Conservation (phyloP, 2,797 vertebrate genomes). For the Anguilla megastoma region DNA sequence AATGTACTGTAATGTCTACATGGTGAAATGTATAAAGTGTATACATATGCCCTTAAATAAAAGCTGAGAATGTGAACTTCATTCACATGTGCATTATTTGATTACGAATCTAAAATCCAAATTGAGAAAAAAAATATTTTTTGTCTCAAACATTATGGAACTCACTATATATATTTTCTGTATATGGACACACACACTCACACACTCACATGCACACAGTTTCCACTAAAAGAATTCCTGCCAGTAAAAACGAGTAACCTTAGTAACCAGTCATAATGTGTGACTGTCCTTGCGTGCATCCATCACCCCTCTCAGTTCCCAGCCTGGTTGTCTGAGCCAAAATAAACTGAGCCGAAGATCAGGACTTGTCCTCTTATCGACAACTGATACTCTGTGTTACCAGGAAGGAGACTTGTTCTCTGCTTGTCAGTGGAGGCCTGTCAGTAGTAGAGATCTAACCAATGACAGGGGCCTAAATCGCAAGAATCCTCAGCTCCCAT, state of each 20-base stretch:
- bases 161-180: not conserved
- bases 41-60: no score
- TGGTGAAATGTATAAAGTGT: no score
- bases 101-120: no score
- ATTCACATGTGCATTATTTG: no score
- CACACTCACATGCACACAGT: not conserved
- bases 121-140: no score
- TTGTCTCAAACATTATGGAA: not conserved
- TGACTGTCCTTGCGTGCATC: not conserved
- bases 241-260: slow-evolving; percentile 1
- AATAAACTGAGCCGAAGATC: slow-evolving; percentile 1
- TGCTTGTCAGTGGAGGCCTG: slow-evolving; percentile 10
- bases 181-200: no score
- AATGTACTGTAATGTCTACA: no score
- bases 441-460: not conserved
- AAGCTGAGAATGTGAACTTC: no score
- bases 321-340: not conserved
- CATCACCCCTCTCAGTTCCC: not conserved
- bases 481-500: not conserved
- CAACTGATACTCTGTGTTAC: slow-evolving; percentile 23
- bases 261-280: not conserved
- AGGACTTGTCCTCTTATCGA: not conserved
- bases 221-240: not conserved
- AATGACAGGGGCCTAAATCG: slow-evolving; percentile 18
- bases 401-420: slow-evolving; percentile 4